Evolutionary conservation across 23 tunicate genomes (phyloP).

Genomic region (Aplidium turbinatum): DNA sequence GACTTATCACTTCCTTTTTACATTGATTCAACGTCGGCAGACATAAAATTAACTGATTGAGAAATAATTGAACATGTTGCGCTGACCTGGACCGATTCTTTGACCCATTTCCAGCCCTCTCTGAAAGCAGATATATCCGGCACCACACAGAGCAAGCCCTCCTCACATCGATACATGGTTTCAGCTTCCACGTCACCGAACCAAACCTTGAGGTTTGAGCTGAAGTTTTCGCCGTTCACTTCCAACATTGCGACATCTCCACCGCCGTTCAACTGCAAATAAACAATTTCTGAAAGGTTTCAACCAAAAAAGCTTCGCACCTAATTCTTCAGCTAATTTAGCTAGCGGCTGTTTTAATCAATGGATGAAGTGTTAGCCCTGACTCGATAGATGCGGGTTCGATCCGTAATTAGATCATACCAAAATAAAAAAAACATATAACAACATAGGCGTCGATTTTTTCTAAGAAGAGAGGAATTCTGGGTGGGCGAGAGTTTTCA

Average conservation of each 20-base stretch:
- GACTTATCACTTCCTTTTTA: too few species aligned
- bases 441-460: too few species aligned
- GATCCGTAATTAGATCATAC: too few species aligned
- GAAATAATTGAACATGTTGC: too few species aligned
- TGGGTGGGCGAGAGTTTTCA: too few species aligned
- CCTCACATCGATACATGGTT: conserved; percentile 87
- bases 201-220: conserved; percentile 79
- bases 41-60: too few species aligned
- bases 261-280: conserved; percentile 75
- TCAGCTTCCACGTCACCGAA: conserved; percentile 97
- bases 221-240: conserved; percentile 83
- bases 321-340: neutral
- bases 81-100: conserved; percentile 71
- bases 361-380: neutral
- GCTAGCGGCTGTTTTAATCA: neutral
- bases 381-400: neutral
- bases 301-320: neutral
- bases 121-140: conserved; percentile 82
- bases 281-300: neutral
- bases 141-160: conserved; percentile 85
- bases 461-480: too few species aligned
- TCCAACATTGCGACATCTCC: conserved; percentile 92
- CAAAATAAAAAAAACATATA: too few species aligned
- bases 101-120: conserved; percentile 86
- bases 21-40: too few species aligned